A percentile compares a stretch with the other conserved stretches of the same genome.
Conservation (phyloP, 2,797 vertebrate species). For the Micropoecilia bifurca region DNA sequence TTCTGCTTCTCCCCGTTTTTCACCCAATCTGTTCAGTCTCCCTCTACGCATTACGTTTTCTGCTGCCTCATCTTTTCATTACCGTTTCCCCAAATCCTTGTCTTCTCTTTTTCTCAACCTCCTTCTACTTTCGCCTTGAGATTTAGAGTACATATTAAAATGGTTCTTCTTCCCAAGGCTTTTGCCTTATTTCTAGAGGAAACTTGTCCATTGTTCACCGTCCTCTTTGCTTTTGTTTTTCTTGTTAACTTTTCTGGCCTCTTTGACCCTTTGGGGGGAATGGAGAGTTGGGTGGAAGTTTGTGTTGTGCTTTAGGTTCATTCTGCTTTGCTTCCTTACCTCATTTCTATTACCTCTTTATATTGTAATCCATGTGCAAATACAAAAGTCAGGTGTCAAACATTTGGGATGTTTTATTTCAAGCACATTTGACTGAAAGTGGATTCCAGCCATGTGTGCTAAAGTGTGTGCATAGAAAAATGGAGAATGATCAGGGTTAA, state of each 20-base stretch:
- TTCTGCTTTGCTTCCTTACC: background rate
- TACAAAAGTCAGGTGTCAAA: slow-evolving; percentile 5
- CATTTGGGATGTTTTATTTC: background rate
- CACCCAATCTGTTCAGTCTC: slow-evolving; percentile 33
- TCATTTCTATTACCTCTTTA: background rate
- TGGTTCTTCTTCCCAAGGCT: background rate
- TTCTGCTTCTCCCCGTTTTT: slow-evolving; percentile 56
- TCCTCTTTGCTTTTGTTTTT: background rate
- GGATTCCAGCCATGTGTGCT: slow-evolving; percentile 4
- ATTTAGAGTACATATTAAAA: background rate
- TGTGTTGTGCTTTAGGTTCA: background rate
- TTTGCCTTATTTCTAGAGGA: background rate
- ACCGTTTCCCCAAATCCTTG: slow-evolving; percentile 33
- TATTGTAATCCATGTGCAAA: background rate
- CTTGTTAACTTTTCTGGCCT: background rate
- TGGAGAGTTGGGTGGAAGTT: background rate
- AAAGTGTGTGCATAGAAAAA: slow-evolving; percentile 5
- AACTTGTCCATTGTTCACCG: background rate
- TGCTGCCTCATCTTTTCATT: slow-evolving; percentile 60
- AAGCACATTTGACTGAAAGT: background rate
- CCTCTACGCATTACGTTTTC: slow-evolving; percentile 18
- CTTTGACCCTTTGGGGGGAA: background rate
- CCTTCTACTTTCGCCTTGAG: background rate
- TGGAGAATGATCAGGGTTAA: slow-evolving; percentile 10
- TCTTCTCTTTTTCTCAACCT: slow-evolving; percentile 11